These are phyloP conservation scores for Willowsia nigromaculata DNA, from an alignment of 2,888 invertebrate genomes.

Conservation along the genomic window DNA sequence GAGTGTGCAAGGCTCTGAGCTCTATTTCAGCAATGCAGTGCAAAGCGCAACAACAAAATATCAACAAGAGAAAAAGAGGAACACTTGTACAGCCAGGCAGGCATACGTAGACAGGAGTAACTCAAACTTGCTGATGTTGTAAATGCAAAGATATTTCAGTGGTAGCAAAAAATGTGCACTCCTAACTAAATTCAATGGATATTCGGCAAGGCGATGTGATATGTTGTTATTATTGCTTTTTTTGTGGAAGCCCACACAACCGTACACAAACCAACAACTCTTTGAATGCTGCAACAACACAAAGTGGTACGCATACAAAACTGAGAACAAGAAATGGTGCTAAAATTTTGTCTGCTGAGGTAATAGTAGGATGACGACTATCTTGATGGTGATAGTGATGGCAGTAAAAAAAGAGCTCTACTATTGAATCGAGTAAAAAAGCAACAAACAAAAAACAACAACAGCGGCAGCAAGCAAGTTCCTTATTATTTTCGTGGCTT, in stretches of 20 bases:
- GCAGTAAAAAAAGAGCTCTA: constrained; percentile 13
- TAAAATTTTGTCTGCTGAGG: constrained; percentile 63
- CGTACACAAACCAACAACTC: constrained; percentile 25
- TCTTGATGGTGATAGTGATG: constrained; percentile 1
- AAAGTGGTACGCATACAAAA: constrained; percentile 7
- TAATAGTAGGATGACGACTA: constrained; percentile 31
- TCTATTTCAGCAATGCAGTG: constrained; percentile 19
- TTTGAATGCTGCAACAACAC: background rate
- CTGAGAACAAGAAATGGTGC: constrained; percentile 65
- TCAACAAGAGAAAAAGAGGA: constrained; percentile 20
- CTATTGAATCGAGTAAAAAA: constrained; percentile 5
- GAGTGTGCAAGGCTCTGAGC: constrained; percentile 35
- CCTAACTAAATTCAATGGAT: constrained; percentile 19
- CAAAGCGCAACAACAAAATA: constrained; percentile 43
- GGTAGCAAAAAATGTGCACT: background rate
- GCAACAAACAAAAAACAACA: constrained; percentile 37
- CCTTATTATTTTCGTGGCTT: constrained; percentile 70
- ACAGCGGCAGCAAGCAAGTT: constrained; percentile 65
- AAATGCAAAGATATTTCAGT: background rate
- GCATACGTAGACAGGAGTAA: background rate
- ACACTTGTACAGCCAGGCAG: constrained; percentile 3
- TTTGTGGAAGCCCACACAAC: constrained; percentile 56
- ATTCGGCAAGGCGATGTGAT: constrained; percentile 14
- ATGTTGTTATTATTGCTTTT: constrained; percentile 23
- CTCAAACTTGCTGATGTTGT: background rate